phyloP scores from a whole-genome alignment of 2,888 invertebrate genomes.

The Leucophenga maculata region DNA sequence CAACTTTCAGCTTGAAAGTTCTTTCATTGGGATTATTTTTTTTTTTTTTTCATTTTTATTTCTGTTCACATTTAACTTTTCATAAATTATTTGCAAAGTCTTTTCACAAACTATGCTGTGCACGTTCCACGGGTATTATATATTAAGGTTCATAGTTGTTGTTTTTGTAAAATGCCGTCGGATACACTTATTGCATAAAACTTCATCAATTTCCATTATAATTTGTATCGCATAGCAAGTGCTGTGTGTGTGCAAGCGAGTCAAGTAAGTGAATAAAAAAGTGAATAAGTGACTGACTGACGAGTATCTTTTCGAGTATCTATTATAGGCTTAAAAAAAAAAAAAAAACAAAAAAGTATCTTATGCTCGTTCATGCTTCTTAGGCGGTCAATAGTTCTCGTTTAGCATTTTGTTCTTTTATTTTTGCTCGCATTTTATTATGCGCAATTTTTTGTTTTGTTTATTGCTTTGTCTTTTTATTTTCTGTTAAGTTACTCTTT shows the following conservation, averaged over 20 bases:
- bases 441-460: conserved; percentile 18
- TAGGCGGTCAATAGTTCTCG: conserved; percentile 59
- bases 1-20: conserved; percentile 3
- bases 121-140: conserved; percentile 39
- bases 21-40: neutral
- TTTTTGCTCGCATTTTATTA: conserved; percentile 7
- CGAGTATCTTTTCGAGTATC: neutral
- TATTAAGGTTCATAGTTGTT: conserved; percentile 4
- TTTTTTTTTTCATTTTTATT: conserved; percentile 33
- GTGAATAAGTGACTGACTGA: no score
- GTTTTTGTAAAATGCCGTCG: conserved; percentile 52
- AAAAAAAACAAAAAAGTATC: no score
- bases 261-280: no score
- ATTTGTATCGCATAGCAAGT: conserved; percentile 38
- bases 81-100: conserved; percentile 52
- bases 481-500: neutral
- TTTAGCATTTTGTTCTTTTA: conserved; percentile 25
- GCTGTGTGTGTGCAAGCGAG: no score
- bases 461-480: conserved; percentile 4
- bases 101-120: conserved; percentile 49
- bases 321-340: conserved; percentile 12
- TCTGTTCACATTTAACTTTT: conserved; percentile 45
- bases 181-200: conserved; percentile 61
- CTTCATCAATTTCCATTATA: conserved; percentile 54
- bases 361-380: conserved; percentile 37